Evolutionary conservation across 2,113 vertebrate genomes (phyloP).

Genomic region (Eulemur rufifrons): DNA sequence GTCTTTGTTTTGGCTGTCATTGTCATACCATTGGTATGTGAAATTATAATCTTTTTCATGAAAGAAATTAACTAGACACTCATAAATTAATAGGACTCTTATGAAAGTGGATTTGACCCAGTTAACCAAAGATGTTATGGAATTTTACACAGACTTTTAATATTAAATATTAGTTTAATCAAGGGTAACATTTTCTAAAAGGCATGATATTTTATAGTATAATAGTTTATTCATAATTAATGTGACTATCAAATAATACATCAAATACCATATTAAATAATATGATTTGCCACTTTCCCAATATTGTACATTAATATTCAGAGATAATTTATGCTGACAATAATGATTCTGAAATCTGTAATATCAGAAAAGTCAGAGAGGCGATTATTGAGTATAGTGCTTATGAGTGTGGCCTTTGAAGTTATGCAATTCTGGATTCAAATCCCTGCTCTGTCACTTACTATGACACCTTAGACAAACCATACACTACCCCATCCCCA

Average conservation of each 20-base stretch:
- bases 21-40: not conserved
- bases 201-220: not conserved
- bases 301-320: not conserved
- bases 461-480: not conserved
- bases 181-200: slow-evolving; percentile 5
- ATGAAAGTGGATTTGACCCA: not conserved
- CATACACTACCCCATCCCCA: rapidly evolving
- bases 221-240: not conserved
- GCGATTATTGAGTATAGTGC: not conserved
- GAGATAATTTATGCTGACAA: not conserved
- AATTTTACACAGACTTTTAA: not conserved
- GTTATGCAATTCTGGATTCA: not conserved
- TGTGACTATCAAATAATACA: too few relatives aligned
- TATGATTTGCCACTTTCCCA: not conserved
- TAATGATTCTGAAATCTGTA: not conserved
- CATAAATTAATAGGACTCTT: not conserved
- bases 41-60: slow-evolving; percentile 26
- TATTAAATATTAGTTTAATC: not conserved
- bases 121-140: not conserved
- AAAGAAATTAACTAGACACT: not conserved
- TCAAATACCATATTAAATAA: not conserved
- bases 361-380: not conserved
- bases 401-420: not conserved
- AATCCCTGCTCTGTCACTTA: not conserved
- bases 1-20: slow-evolving; percentile 13